Evolutionary conservation across 1,140 invertebrate species (phyloP).

Genomic region (Scaptodrosophila lebanonensis): DNA sequence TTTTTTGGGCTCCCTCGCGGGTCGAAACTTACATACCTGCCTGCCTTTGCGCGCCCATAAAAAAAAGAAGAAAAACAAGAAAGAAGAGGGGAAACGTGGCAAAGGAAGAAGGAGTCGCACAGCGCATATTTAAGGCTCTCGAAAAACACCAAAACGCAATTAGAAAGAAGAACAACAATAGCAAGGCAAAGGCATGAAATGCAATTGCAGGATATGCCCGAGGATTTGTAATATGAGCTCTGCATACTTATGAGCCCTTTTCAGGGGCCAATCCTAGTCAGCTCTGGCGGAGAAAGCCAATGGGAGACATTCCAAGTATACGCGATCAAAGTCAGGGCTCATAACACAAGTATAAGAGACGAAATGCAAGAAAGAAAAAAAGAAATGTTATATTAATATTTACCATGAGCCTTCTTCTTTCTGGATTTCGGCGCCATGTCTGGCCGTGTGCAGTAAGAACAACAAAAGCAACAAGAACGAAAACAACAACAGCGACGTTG

Average conservation of each 20-base stretch:
- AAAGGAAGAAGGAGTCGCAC: conserved; percentile 33
- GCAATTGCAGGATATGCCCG: conserved; percentile 60
- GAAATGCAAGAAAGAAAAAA: conserved; percentile 18
- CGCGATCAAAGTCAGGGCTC: background rate
- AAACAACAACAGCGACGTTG: conserved; percentile 3
- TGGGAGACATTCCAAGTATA: background rate
- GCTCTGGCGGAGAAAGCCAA: too few relatives aligned
- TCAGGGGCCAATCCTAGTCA: too few relatives aligned
- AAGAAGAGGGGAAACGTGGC: conserved; percentile 28
- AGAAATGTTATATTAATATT: conserved; percentile 76
- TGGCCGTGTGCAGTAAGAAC: conserved; percentile 48
- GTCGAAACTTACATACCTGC: conserved; percentile 29
- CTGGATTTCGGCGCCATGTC: conserved; percentile 77
- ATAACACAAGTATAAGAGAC: background rate
- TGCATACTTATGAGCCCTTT: conserved; percentile 53
- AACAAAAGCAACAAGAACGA: conserved; percentile 5
- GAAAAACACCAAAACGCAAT: conserved; percentile 55
- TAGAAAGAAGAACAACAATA: conserved; percentile 39
- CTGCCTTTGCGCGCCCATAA: conserved; percentile 62
- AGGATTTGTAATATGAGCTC: conserved; percentile 59
- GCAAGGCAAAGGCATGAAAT: conserved; percentile 32
- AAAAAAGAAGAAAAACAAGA: conserved; percentile 64
- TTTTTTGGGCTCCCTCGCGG: conserved; percentile 41
- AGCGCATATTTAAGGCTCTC: conserved; percentile 53
- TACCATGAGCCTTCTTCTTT: conserved; percentile 77